phyloP scores from a whole-genome alignment of 2,113 vertebrate genomes.

The Neoarius graeffei region DNA sequence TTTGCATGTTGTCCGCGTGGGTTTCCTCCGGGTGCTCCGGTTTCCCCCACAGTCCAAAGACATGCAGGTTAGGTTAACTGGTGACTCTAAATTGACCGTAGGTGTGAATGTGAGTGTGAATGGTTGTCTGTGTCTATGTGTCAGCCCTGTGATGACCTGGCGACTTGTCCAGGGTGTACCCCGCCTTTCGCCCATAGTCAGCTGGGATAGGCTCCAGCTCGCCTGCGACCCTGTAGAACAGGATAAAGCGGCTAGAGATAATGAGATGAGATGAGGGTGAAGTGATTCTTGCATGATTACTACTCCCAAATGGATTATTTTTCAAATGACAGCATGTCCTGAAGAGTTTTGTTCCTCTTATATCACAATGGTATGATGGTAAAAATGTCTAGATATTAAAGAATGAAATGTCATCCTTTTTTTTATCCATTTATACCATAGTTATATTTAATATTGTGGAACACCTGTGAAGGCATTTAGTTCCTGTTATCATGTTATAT shows the following conservation, averaged over 20 bases:
- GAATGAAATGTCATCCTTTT: neutral
- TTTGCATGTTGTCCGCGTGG: too few relatives aligned
- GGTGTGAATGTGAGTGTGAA: too few relatives aligned
- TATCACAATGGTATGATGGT: neutral
- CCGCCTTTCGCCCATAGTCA: too few relatives aligned
- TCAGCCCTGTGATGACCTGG: too few relatives aligned
- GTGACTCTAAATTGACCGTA: too few relatives aligned
- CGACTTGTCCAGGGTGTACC: too few relatives aligned
- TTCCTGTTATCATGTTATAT: neutral
- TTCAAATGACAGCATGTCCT: neutral
- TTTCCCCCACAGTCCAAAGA: too few relatives aligned
- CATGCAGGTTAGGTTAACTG: too few relatives aligned
- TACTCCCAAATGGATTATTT: neutral
- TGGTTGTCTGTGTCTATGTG: too few relatives aligned
- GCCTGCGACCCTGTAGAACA: neutral
- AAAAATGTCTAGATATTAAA: neutral
- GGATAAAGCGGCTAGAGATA: too few relatives aligned
- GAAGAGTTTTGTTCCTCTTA: neutral
- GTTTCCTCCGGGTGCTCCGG: too few relatives aligned
- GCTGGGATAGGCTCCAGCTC: too few relatives aligned
- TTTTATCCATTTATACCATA: neutral
- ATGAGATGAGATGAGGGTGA: neutral
- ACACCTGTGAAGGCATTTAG: neutral
- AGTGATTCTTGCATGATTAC: neutral
- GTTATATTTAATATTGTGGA: neutral